Evolutionary conservation across 2,113 vertebrate species (phyloP).

Genomic region (Mus musculus): GRCm39 chr4:39847001-39847500

Average conservation of each 20-base stretch:
- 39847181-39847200: no score
- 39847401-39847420: not conserved
- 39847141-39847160: no score
- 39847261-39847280: no score
- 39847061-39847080: not conserved
- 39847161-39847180: no score
- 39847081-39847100: not conserved
- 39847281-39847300: no score
- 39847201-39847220: no score
- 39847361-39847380: not conserved
- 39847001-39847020: not conserved
- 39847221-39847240: no score
- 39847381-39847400: not conserved
- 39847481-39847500: slow-evolving; percentile 1
- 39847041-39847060: not conserved
- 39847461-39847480: not conserved
- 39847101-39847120: not conserved
- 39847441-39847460: not conserved
- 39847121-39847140: no score
- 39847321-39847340: not conserved
- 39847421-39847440: not conserved
- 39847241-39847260: no score
- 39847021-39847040: slow-evolving; percentile 4
- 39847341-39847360: not conserved
- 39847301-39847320: no score